Percentiles rank a stretch among this genome's conserved stretches.
phyloP scores from a whole-genome alignment of 1,140 invertebrate species.

The Teleogryllus occipitalis region DNA sequence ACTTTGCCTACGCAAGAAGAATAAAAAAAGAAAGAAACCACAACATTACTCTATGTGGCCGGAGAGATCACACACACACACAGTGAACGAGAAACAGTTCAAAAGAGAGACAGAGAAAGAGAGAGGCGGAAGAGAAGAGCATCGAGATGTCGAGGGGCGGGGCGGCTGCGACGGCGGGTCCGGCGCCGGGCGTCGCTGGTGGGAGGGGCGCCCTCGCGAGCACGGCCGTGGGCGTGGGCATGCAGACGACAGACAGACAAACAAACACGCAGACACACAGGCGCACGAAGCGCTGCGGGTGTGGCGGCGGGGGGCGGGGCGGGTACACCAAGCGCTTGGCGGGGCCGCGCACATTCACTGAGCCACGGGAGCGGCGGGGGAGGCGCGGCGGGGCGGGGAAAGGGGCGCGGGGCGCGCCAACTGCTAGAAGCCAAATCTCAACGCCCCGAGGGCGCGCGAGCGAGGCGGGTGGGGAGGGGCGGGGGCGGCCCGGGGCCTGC shows the following conservation, averaged over 20 bases:
- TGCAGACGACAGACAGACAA: not conserved
- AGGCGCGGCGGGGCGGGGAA: not conserved
- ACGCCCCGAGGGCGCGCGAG: not conserved
- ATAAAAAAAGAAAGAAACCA: slow-evolving; percentile 21
- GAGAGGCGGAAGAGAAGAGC: too few relatives aligned
- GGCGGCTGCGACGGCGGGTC: too few relatives aligned
- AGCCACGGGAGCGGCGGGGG: too few relatives aligned
- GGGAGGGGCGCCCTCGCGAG: not conserved
- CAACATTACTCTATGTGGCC: not conserved
- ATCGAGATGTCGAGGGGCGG: too few relatives aligned
- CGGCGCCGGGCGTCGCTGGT: not conserved
- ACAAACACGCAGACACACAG: not conserved
- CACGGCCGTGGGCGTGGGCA: not conserved
- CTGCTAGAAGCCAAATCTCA: not conserved
- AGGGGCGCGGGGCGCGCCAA: not conserved
- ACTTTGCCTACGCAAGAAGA: slow-evolving; percentile 35
- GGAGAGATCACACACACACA: not conserved
- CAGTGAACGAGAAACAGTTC: not conserved
- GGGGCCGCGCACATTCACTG: too few relatives aligned
- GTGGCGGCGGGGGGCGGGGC: not conserved
- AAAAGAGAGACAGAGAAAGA: not conserved
- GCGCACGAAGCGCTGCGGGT: not conserved
- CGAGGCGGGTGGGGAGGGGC: not conserved
- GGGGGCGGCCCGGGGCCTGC: too few relatives aligned
- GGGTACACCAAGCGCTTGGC: too few relatives aligned